Conservation (phyloP, 2,888 invertebrate genomes). For the Acanthococcus lagerstroemiae region DNA sequence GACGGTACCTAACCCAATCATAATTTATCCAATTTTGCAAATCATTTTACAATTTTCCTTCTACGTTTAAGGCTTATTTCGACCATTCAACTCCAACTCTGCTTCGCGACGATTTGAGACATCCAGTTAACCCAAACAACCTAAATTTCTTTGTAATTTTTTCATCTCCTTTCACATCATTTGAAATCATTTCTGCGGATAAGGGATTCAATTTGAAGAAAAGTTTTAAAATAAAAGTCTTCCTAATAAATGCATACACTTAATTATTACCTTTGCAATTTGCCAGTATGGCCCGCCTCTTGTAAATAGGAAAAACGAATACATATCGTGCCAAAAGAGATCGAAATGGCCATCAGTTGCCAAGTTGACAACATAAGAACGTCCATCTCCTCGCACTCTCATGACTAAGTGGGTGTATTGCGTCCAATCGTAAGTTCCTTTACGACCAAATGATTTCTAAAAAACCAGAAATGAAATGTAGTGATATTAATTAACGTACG, state of each 20-base stretch:
- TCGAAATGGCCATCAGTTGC: slow-evolving; percentile 67
- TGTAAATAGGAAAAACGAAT: slow-evolving; percentile 76
- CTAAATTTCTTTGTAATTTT: too few relatives aligned
- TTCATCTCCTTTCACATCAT: too few relatives aligned
- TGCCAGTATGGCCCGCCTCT: slow-evolving; percentile 99
- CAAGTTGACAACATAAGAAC: slow-evolving; percentile 76
- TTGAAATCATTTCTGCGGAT: too few relatives aligned
- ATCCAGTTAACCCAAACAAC: too few relatives aligned
- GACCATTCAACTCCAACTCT: too few relatives aligned
- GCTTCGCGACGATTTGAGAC: too few relatives aligned
- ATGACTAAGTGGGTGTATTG: slow-evolving; percentile 65
- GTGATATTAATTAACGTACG: too few relatives aligned
- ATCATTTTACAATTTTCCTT: too few relatives aligned
- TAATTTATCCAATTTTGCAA: too few relatives aligned
- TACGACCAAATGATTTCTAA: slow-evolving; percentile 72
- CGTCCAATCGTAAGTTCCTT: slow-evolving; percentile 61
- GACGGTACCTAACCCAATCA: too few relatives aligned
- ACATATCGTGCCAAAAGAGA: slow-evolving; percentile 79
- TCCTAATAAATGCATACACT: not conserved
- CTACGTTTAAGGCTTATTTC: too few relatives aligned
- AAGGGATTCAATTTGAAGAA: not conserved
- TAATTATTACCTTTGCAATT: slow-evolving; percentile 56
- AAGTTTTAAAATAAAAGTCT: not conserved
- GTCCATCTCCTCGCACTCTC: slow-evolving; percentile 84
- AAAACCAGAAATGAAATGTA: slow-evolving; percentile 30